These are phyloP conservation scores for Drosophila watanabei DNA, from an alignment of 1,140 invertebrate genomes.

Conservation along the genomic window DNA sequence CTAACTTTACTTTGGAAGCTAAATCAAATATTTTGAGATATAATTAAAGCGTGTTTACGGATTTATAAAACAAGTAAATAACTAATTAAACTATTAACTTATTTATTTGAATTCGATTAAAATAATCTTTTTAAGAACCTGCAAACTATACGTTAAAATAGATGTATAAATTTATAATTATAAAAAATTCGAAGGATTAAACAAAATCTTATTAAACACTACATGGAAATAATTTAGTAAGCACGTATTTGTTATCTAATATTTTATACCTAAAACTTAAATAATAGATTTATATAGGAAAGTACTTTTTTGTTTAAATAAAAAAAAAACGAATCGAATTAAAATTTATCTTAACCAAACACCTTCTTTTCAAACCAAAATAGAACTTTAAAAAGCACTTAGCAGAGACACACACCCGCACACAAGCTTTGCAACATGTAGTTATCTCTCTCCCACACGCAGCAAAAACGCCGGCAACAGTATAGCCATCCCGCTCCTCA, in stretches of 20 bases:
- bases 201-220: too few species aligned
- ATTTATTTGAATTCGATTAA: too few species aligned
- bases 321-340: not conserved
- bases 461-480: not conserved
- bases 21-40: not conserved
- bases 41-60: not conserved
- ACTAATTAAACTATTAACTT: too few species aligned
- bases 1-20: not conserved
- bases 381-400: not conserved
- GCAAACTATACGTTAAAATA: too few species aligned
- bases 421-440: not conserved
- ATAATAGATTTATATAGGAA: too few species aligned
- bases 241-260: too few species aligned
- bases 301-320: not conserved
- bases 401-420: conserved; percentile 28
- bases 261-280: too few species aligned
- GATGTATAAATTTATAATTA: too few species aligned
- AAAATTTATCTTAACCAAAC: not conserved
- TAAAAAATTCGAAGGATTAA: too few species aligned
- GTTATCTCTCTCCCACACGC: conserved; percentile 16
- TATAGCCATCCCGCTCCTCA: conserved; percentile 33
- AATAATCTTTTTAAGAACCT: too few species aligned
- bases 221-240: too few species aligned
- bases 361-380: not conserved
- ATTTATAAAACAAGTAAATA: not conserved